A percentile compares a stretch with the other conserved stretches of the same genome.
phyloP scores from a whole-genome alignment of 1,140 invertebrate species.

The Lordiphosa collinella region DNA sequence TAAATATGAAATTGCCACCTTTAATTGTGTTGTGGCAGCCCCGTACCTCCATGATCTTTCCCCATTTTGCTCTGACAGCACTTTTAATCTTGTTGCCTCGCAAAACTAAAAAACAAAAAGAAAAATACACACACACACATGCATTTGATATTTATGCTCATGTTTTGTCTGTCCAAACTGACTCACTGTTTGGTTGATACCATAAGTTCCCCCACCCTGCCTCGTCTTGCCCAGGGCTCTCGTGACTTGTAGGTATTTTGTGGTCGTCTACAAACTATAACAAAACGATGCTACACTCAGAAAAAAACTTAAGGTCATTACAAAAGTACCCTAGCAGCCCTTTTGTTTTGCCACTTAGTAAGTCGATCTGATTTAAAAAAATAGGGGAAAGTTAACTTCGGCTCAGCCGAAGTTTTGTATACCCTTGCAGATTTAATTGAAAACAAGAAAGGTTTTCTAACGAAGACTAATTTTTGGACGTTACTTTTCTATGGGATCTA shows the following conservation, averaged over 20 bases:
- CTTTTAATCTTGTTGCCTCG: constrained; percentile 69
- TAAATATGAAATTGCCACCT: constrained; percentile 65
- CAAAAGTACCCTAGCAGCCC: too few species aligned
- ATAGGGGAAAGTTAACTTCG: too few species aligned
- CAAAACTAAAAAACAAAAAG: constrained; percentile 19
- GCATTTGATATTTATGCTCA: constrained; percentile 73
- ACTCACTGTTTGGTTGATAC: constrained; percentile 33
- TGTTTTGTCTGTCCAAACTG: constrained; percentile 49
- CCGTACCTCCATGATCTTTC: constrained; percentile 13
- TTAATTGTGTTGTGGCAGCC: constrained; percentile 53
- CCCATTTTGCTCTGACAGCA: constrained; percentile 44
- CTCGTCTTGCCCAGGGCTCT: neutral
- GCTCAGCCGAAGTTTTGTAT: too few species aligned
- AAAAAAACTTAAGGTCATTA: neutral
- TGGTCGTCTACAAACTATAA: constrained; percentile 53
- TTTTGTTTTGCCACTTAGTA: too few species aligned
- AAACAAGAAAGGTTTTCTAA: too few species aligned
- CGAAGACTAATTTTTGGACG: too few species aligned
- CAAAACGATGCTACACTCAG: constrained; percentile 23
- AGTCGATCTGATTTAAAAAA: too few species aligned
- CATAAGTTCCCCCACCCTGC: neutral
- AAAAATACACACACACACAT: constrained; percentile 25
- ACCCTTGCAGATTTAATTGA: too few species aligned
- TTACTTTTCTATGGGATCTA: too few species aligned
- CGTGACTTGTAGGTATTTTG: constrained; percentile 68